Percentiles rank a stretch among this genome's conserved stretches.
Conservation (phyloP, 2,113 vertebrate genomes). For the Hyperopisus bebe region DNA sequence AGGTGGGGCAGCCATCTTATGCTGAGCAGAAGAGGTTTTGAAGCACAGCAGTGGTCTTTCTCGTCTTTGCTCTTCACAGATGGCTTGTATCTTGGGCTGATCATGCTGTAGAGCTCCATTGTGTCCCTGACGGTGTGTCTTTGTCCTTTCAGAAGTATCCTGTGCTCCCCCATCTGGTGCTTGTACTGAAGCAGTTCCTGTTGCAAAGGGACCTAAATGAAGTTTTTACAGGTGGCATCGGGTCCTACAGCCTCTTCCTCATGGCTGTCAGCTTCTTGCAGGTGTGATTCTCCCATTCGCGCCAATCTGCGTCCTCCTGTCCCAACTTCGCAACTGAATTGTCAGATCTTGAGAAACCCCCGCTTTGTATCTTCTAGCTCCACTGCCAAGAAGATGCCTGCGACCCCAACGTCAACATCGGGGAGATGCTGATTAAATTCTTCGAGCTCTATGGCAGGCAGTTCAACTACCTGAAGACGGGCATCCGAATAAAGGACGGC, state of each 20-base stretch:
- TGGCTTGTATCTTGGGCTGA: neutral
- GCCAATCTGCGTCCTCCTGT: neutral
- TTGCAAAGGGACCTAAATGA: slow-evolving; percentile 97
- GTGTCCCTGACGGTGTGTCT: neutral
- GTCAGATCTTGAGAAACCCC: neutral
- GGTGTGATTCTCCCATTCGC: slow-evolving; percentile 54
- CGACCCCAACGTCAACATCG: slow-evolving; percentile 86
- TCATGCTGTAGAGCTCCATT: neutral
- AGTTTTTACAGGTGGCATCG: slow-evolving; percentile 95
- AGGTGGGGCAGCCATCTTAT: slow-evolving; percentile 60
- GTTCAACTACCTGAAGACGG: slow-evolving; percentile 98
- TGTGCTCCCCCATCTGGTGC: slow-evolving; percentile 88
- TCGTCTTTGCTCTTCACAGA: neutral
- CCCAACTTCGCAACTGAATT: neutral
- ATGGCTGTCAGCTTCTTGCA: slow-evolving; percentile 98
- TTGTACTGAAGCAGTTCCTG: slow-evolving; percentile 97
- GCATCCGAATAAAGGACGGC: slow-evolving; percentile 97
- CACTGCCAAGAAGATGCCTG: slow-evolving; percentile 88
- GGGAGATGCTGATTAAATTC: slow-evolving; percentile 96
- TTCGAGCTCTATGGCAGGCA: slow-evolving; percentile 95
- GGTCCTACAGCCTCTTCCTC: slow-evolving; percentile 96
- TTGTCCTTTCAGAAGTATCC: slow-evolving; percentile 82
- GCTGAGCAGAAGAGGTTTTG: neutral
- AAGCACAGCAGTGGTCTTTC: neutral
- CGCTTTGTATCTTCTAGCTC: slow-evolving; percentile 58